Evolutionary conservation across 2,797 vertebrate species (phyloP), one percentile per base, ranked within the genome.

Genomic region (Myripristis jacobus): DNA sequence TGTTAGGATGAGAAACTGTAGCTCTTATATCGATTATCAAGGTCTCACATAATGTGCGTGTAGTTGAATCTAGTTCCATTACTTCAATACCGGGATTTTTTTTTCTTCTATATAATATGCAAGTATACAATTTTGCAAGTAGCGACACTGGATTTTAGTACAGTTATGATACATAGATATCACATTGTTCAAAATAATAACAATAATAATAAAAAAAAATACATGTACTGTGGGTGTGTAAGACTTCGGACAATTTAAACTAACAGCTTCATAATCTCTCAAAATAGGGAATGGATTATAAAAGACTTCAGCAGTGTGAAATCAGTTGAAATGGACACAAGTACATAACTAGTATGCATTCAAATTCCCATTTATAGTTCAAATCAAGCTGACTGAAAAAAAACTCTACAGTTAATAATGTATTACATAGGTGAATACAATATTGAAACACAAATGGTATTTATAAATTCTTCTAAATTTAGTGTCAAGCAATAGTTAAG

Each of bases 101-200:
- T 74, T 51, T 43, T 43, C n/a, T 43, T 43, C n/a, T 68, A 78
- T 74, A 80, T 63, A 81, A 82, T 86, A 88, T 64, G 78, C 70
- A 89, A 82, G 83, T 82, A 52, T 85, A 89, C 72, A 81, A 58
- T 79, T 85, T 81, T 38, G 56, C 66, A 84, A 74, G 67, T 75
- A 69, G 87, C 68, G 80, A 89, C 81, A 87, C 80, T 86, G 58
- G 57, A 79, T 81, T 87, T 68, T 82, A 89, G 84, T 80, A 89
- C 61, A 89, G 69, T 79, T 82, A 82, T 83, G 66, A 77, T 70
- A 90, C 73, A 91, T 9, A 83, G 53, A 84, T 82, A 86, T 81
- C 60, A 83, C 80, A 75, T 70, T 2, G 41, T 87, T 69, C 46
- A 76, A 55, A 70, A 63, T 59, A 63, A n/a, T n/a, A n/a, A n/a